Evolutionary conservation across 2,888 invertebrate genomes (phyloP), one percentile per base, ranked within the genome.

Genomic region (Blera fallax): DNA sequence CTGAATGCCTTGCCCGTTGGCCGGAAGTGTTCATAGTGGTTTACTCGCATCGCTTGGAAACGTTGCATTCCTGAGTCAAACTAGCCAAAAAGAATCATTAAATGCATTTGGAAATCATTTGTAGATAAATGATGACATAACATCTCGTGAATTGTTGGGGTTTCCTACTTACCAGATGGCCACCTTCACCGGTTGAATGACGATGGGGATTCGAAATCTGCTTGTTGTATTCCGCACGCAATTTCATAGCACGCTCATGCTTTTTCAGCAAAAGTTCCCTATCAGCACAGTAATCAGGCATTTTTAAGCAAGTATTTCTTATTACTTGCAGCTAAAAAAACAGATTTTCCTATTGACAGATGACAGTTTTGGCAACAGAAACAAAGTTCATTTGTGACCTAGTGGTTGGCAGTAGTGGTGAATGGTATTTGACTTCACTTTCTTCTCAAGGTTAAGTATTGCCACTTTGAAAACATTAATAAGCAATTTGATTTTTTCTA

Each of bases 61-160:
- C 96, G 94, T 89, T 96, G 95, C 2, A 97, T 87, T 8, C 95
- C 96, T n/a, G 95, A 92, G 91, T 98, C 98, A 91, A 97, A 96
- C 98, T 98, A 88, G 88, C 89, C 56, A 60, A 69, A 24, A 67
- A 21, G n/a, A n/a, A n/a, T n/a, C n/a, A n/a, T n/a, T n/a, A n/a
- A n/a, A n/a, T n/a, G n/a, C n/a, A 58, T 52, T 48, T 8, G 50
- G 3, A 60, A 67, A 40, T 34, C 2, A 52, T 21, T 62, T 56
- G 14, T 70, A 70, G 24, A 73, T 27, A n/a, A 14, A 60, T 89
- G 90, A 91, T 92, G 91, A 92, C 92, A 91, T 92, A 92, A 91
- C 90, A 90, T 80, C 69, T 65, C 18, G 73, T 14, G 37, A 82
- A 74, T 56, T 85, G 78, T 91, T 81, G 87, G 14, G 4, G 29